These are phyloP conservation scores for Brachionus calyciflorus DNA, from an alignment of 1,140 invertebrate genomes.

Conservation along the genomic window DNA sequence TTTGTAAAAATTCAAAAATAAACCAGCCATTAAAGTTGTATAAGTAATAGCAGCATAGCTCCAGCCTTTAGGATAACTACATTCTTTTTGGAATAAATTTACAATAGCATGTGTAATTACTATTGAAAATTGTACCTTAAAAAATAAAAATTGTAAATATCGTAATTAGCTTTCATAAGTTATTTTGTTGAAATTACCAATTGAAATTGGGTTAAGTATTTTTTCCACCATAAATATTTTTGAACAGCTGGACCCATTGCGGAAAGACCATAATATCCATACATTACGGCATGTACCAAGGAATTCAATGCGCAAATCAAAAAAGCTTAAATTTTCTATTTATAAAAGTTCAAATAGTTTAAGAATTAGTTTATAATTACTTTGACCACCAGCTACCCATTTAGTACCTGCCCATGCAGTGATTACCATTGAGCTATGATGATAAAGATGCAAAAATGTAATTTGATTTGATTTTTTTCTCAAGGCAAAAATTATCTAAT, in stretches of 20 bases:
- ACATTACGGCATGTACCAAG: constrained; percentile 76
- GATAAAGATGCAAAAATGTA: constrained; percentile 72
- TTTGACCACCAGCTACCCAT: constrained; percentile 50
- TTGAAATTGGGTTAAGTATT: constrained; percentile 58
- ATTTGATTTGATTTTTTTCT: constrained; percentile 75
- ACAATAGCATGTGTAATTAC: constrained; percentile 33
- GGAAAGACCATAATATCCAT: constrained; percentile 71
- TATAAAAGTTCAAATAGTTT: neutral
- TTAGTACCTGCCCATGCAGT: constrained; percentile 53
- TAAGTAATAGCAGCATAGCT: constrained; percentile 16
- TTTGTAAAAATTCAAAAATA: constrained; percentile 29
- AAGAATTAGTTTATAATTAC: neutral
- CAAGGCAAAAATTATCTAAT: constrained; percentile 59
- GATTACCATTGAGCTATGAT: constrained; percentile 64
- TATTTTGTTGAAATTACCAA: constrained; percentile 51
- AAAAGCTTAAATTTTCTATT: constrained; percentile 45
- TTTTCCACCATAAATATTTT: constrained; percentile 62
- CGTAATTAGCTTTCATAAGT: neutral
- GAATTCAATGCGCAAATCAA: constrained; percentile 64
- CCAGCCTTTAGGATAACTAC: constrained; percentile 29
- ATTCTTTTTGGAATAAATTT: constrained; percentile 35
- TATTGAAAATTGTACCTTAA: constrained; percentile 9
- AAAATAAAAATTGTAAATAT: neutral
- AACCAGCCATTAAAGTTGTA: constrained; percentile 5
- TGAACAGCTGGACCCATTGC: constrained; percentile 61